Evolutionary conservation across 2,113 vertebrate species (phyloP), one percentile per base, ranked within the genome.

Genomic region (Brachyistius frenatus): DNA sequence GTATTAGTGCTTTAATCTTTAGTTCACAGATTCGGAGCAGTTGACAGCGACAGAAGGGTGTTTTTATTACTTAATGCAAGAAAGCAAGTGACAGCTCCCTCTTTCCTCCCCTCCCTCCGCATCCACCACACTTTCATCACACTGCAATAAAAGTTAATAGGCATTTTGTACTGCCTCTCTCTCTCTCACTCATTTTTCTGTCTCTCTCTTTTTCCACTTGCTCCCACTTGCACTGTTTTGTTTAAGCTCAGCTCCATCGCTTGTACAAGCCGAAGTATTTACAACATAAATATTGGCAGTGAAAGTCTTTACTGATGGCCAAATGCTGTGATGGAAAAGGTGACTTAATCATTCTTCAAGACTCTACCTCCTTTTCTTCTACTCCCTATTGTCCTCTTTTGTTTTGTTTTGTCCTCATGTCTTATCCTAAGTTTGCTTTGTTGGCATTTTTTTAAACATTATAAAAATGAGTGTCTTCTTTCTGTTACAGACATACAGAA

Each of bases 121-220:
- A 23, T 70, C 72, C 39, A 67, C 44, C 62, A 60, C 78, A 66
- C 78, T 87, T 86, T 92, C 76, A 90, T 91, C 86, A 76, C 84
- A 76, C 58, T 49, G 73, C 75, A 79, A 84, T 92, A 83, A 93
- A 93, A 87, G 56, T 78, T 86, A 88, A 87, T 66, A 75, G 86
- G 60, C 57, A 55, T 83, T 89, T 79, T 81, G 62, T 44, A 46
- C 49, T 5, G 52, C 67, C 73, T 87, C 68, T 80, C 66, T 74
- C 30, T 31, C 60, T 54, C 54, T 58, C 58, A 49, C 65, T 60
- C 23, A 4, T 58, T 8, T 37, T 46, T 36, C 33, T 37, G 4
- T 66, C 0, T 64, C 16, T 78, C 63, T 71, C 35, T 52, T 71
- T 85, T 77, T 62, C 71, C 64, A 76, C 86, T 88, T 76, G 74